These are phyloP conservation scores for Nowickia ferox DNA, from an alignment of 2,888 invertebrate species.

Conservation along the genomic window DNA sequence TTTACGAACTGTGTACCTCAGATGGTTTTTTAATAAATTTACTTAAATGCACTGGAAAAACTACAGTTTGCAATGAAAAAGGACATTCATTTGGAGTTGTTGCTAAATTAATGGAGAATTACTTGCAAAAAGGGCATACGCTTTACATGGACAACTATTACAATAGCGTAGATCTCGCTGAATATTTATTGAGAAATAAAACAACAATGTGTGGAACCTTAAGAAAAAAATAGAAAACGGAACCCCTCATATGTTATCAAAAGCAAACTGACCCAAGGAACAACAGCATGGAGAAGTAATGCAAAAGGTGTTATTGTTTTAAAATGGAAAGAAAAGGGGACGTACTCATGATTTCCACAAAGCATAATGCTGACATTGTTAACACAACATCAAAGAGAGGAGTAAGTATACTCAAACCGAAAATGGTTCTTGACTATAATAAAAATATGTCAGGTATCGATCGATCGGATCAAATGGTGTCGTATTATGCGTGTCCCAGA, in stretches of 20 bases:
- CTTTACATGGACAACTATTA: conserved; percentile 30
- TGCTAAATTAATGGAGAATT: conserved; percentile 30
- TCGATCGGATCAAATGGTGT: conserved; percentile 19
- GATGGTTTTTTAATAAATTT: neutral
- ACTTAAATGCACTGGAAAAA: conserved; percentile 28
- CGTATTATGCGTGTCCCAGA: conserved; percentile 2
- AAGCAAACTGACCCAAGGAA: neutral
- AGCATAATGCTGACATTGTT: neutral
- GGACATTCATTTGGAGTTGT: conserved; percentile 34
- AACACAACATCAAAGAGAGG: neutral
- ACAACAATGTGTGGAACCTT: conserved; percentile 24
- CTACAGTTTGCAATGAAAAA: conserved; percentile 23
- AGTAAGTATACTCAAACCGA: neutral
- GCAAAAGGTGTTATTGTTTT: conserved; percentile 6
- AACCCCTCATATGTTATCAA: conserved; percentile 24
- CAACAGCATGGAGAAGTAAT: conserved; percentile 11
- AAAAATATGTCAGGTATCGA: conserved; percentile 7
- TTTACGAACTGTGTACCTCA: conserved; percentile 16
- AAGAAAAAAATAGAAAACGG: conserved; percentile 28
- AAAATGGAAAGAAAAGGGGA: conserved; percentile 19
- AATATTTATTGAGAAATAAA: conserved; percentile 28
- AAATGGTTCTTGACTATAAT: neutral
- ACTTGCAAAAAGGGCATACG: conserved; percentile 23
- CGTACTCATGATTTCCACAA: neutral
- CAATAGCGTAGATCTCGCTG: conserved; percentile 13